phyloP scores from a whole-genome alignment of 2,113 vertebrate genomes.

The Eurypyga helias region DNA sequence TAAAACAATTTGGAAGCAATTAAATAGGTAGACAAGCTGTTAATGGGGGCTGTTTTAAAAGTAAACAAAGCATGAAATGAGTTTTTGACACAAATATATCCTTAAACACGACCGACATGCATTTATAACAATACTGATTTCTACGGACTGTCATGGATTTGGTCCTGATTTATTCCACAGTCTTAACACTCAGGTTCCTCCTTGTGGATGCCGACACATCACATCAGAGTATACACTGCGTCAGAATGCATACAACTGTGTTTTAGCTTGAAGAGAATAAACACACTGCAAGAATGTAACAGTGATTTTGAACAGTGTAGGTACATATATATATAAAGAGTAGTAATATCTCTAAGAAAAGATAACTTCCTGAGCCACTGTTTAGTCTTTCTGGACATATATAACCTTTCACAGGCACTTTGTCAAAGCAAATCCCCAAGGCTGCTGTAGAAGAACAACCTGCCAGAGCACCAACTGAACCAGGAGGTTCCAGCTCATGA shows the following conservation, averaged over 20 bases:
- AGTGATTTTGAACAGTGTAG: neutral
- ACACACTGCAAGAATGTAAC: neutral
- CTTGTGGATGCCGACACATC: neutral
- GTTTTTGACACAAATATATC: neutral
- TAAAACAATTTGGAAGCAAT: neutral
- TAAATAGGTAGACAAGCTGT: neutral
- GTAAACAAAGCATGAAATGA: neutral
- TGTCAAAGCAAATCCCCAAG: neutral
- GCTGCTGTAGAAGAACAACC: neutral
- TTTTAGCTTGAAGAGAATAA: neutral
- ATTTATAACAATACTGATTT: neutral
- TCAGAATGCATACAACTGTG: neutral
- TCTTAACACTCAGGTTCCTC: neutral
- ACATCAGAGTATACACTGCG: neutral
- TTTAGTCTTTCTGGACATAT: neutral
- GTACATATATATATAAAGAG: too few species aligned
- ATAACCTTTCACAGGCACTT: neutral
- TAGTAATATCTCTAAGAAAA: neutral
- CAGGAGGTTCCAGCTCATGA: neutral
- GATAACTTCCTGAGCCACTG: neutral
- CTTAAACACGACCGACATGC: neutral
- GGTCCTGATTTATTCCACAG: neutral
- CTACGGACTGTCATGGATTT: neutral
- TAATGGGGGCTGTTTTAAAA: neutral
- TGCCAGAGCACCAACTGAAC: neutral